These are phyloP conservation scores for Micropoecilia bifurca DNA, from an alignment of 2,797 vertebrate species.

Conservation along the genomic window DNA sequence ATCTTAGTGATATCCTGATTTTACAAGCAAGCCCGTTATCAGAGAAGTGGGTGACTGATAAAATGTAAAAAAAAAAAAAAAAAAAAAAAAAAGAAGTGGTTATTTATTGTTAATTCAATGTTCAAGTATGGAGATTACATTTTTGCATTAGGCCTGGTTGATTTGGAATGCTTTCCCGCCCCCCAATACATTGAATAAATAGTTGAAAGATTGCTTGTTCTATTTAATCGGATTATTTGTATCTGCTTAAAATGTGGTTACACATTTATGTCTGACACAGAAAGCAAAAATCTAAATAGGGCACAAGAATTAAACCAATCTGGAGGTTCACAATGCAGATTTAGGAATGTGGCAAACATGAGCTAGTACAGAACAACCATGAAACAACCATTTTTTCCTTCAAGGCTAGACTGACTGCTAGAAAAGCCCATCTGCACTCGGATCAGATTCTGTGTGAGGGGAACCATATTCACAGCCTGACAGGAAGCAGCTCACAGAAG, in stretches of 20 bases:
- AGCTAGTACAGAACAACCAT: slow-evolving; percentile 37
- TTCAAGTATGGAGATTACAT: not conserved
- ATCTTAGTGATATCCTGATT: not conserved
- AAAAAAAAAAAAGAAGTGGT: no score
- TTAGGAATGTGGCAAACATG: slow-evolving; percentile 24
- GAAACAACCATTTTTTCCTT: slow-evolving; percentile 30
- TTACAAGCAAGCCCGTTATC: not conserved
- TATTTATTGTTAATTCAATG: not conserved
- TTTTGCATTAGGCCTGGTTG: not conserved
- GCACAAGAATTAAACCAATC: not conserved
- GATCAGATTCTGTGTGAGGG: slow-evolving; percentile 81
- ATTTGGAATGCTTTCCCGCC: not conserved
- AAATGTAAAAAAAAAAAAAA: not conserved
- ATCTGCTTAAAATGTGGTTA: not conserved
- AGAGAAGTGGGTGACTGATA: not conserved
- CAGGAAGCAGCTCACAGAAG: slow-evolving; percentile 76
- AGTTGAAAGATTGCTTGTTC: not conserved
- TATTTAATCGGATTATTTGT: not conserved
- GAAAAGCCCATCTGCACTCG: slow-evolving; percentile 79
- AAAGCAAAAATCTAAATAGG: not conserved
- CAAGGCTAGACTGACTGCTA: slow-evolving; percentile 51
- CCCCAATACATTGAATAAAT: not conserved
- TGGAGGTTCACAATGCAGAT: slow-evolving; percentile 33
- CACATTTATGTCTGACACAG: not conserved
- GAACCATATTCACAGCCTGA: slow-evolving; percentile 85